Evolutionary conservation across 1,140 invertebrate species (phyloP).

Genomic region (Chironomus striatipennis): DNA sequence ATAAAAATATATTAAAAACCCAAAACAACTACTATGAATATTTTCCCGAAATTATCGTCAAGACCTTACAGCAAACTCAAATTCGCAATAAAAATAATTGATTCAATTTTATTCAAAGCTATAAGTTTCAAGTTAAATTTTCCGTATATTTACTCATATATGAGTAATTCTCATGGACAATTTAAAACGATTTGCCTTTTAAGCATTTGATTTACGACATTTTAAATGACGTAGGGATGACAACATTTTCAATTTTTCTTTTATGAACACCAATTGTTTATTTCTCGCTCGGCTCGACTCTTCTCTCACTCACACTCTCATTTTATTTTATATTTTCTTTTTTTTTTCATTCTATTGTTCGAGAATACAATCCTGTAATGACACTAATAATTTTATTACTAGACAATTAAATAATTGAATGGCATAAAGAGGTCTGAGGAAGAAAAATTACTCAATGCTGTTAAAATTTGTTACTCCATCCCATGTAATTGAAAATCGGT

Average conservation of each 20-base stretch:
- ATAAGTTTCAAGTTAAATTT: no score
- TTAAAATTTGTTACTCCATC: background rate
- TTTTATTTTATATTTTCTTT: no score
- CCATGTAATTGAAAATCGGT: background rate
- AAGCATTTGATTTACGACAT: conserved; percentile 7
- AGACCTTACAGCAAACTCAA: no score
- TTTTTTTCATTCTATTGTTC: background rate
- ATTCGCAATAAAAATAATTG: no score
- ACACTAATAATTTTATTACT: conserved; percentile 21
- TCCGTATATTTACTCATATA: no score
- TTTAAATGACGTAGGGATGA: conserved; percentile 10
- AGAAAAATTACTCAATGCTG: background rate
- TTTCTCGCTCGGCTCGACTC: background rate
- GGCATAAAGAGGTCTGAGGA: background rate
- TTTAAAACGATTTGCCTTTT: background rate
- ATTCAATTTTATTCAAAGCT: no score
- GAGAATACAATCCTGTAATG: background rate
- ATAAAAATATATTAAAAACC: no score
- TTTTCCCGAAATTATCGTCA: no score
- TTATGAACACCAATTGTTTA: conserved; percentile 17
- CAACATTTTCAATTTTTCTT: conserved; percentile 5
- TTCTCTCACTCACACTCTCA: background rate
- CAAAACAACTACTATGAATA: no score
- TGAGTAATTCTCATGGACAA: background rate
- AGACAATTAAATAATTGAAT: background rate